A percentile compares a stretch with the other conserved stretches of the same genome.
phyloP scores from a whole-genome alignment of 2,888 invertebrate species.

The Drosophila stalkeri region DNA sequence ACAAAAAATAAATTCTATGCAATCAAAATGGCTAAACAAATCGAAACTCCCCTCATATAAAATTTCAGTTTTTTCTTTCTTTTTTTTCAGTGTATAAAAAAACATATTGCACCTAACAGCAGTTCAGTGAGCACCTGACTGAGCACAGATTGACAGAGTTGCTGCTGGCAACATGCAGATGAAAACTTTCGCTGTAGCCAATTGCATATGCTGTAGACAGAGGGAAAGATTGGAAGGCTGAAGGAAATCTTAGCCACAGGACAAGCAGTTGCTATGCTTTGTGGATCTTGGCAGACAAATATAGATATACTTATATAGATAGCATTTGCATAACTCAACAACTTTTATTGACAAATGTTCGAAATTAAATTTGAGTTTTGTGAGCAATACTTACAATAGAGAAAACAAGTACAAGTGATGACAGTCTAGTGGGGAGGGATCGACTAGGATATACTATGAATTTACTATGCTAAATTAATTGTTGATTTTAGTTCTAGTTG shows the following conservation, averaged over 20 bases:
- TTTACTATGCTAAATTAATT: background rate
- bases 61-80: background rate
- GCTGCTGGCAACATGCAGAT: constrained; percentile 1
- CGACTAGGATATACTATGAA: background rate
- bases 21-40: background rate
- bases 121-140: constrained; percentile 21
- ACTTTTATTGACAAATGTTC: constrained; percentile 29
- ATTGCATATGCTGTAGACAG: background rate
- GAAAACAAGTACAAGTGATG: background rate
- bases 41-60: background rate
- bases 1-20: no score
- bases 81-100: constrained; percentile 4
- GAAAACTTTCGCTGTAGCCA: constrained; percentile 16
- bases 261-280: constrained; percentile 2
- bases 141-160: constrained; percentile 27
- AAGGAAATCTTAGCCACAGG: background rate
- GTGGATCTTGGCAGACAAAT: constrained; percentile 11
- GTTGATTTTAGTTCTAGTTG: no score
- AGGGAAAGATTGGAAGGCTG: background rate
- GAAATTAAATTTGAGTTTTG: background rate
- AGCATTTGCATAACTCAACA: constrained; percentile 58
- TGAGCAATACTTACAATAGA: background rate
- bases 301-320: constrained; percentile 14
- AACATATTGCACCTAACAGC: constrained; percentile 16
- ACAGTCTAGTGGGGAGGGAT: background rate